phyloP scores from a whole-genome alignment of 2,888 invertebrate genomes.

The Pachliopta kotzebuea region DNA sequence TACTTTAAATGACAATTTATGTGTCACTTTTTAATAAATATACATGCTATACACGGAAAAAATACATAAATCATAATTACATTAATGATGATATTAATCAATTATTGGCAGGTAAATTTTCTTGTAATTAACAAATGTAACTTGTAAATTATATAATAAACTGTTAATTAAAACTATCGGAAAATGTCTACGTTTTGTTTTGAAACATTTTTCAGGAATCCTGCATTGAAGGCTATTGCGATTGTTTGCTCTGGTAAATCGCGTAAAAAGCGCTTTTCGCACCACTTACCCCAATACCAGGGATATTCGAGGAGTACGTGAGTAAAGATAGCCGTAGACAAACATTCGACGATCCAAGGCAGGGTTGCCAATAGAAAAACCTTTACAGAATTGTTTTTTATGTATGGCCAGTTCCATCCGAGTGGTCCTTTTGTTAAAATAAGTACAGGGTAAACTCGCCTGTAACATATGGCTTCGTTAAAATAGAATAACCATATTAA shows the following conservation, averaged over 20 bases:
- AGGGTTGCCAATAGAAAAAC: conserved; percentile 74
- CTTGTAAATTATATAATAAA: background rate
- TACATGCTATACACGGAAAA: no score
- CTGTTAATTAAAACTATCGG: conserved; percentile 8
- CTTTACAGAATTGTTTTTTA: conserved; percentile 69
- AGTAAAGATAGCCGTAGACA: conserved; percentile 63
- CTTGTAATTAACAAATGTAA: background rate
- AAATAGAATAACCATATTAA: no score
- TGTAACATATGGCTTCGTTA: conserved; percentile 46
- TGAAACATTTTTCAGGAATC: conserved; percentile 15
- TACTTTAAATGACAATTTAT: background rate
- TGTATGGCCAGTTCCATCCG: conserved; percentile 75
- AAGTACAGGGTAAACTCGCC: conserved; percentile 73
- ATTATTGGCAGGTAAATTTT: background rate
- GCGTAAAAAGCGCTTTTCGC: conserved; percentile 27
- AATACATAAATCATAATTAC: no score
- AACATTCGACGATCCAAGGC: conserved; percentile 73
- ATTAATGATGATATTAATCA: no score
- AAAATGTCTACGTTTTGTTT: conserved; percentile 14
- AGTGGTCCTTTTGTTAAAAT: conserved; percentile 73
- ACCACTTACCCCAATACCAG: conserved; percentile 74
- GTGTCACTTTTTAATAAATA: no score
- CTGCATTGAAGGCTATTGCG: conserved; percentile 1
- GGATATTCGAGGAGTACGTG: conserved; percentile 69
- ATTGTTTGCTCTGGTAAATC: conserved; percentile 23